These are phyloP conservation scores for Serripes groenlandicus DNA, from an alignment of 2,888 invertebrate species.

Conservation along the genomic window DNA sequence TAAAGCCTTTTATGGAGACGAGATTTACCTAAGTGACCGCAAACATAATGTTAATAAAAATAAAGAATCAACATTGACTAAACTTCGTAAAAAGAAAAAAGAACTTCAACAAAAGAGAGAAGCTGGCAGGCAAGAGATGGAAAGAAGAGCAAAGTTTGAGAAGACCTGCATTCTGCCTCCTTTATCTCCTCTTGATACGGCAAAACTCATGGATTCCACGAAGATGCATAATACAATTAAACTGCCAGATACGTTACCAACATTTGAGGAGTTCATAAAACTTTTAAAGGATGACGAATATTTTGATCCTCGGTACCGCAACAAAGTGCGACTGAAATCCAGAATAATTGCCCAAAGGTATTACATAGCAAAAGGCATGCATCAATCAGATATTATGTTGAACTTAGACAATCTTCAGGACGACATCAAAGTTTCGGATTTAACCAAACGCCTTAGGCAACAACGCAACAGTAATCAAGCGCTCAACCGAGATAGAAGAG, in stretches of 20 bases:
- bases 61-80: slow-evolving; percentile 3
- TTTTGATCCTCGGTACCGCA: slow-evolving; percentile 49
- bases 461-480: background rate
- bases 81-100: slow-evolving; percentile 41
- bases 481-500: slow-evolving; percentile 6
- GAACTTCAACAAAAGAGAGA: slow-evolving; percentile 41
- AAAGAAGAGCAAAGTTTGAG: background rate
- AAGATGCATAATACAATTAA: slow-evolving; percentile 31
- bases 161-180: background rate
- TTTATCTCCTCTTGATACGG: slow-evolving; percentile 3
- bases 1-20: slow-evolving; percentile 50
- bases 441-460: slow-evolving; percentile 13
- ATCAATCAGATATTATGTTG: slow-evolving; percentile 18
- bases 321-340: slow-evolving; percentile 38
- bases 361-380: slow-evolving; percentile 38
- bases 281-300: slow-evolving; percentile 53
- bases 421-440: background rate
- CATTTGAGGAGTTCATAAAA: slow-evolving; percentile 56
- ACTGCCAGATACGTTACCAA: slow-evolving; percentile 53
- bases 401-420: slow-evolving; percentile 24
- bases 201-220: background rate
- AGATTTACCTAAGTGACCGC: slow-evolving; percentile 52
- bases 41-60: background rate
- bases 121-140: background rate
- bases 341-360: slow-evolving; percentile 53